Base-by-base conservation (phyloP, 2,113 vertebrate genomes). In the Planiliza haematocheilus region DNA sequence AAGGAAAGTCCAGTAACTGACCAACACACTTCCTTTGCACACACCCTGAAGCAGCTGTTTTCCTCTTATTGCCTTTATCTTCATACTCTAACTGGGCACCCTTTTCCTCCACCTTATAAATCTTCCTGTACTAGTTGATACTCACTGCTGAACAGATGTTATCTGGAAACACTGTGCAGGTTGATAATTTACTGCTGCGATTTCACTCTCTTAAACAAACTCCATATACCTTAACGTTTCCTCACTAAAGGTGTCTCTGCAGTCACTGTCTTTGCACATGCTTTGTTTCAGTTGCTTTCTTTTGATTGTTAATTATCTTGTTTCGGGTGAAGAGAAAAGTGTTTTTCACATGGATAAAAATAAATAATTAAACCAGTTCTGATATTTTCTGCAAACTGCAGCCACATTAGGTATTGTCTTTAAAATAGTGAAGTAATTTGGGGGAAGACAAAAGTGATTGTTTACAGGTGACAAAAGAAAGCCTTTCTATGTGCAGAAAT, bases 1-100 rank as follows among this genome's bases (percentile, higher is more conserved):
- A 92, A 94, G 94, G 81, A 98, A 98, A 91, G 78, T 89, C 63
- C 93, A 95, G 41, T 98, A 81, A 95, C n/a, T 24, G 34, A 55
- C 13, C 38, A 12, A 13, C 43, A 7, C 9, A 1, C 42, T 59
- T 5, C n/a, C 43, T 16, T 34, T 34, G 7, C 4, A 57, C 46
- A 63, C 63, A 10, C 10, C 13, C 17, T 43, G 53, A 86, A 57
- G 34, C 57, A 42, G 60, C 43, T 34, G 37, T 43, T 30, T 53
- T 65, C 20, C 36, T 63, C 7, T 62, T 13, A 18, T 39, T 77
- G 50, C 60, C 73, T 74, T 79, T 69, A 20, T 65, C 39, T 45
- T 30, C 42, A 9, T 20, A 10, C 17, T 46, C 48, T 42, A 45
- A 11, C 37, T 69, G 21, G 8, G 59, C 49, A 11, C 57, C 1